Conservation (phyloP, 2,797 vertebrate genomes). For the Acipenser transmontanus region DNA sequence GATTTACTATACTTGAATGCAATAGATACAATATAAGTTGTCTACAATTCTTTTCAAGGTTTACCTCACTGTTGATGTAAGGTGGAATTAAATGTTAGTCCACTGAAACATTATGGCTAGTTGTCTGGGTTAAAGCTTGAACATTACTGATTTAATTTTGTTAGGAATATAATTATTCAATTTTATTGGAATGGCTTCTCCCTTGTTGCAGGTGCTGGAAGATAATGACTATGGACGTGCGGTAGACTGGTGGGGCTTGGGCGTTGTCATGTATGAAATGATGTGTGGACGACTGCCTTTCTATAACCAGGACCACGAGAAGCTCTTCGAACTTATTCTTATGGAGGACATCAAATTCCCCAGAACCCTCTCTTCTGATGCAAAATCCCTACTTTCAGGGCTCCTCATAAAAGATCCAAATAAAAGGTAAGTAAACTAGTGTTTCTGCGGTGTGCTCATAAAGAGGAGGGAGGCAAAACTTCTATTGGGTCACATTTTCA, state of each 20-base stretch:
- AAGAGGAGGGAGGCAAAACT: background rate
- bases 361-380: constrained; percentile 85
- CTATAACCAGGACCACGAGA: constrained; percentile 98
- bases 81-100: too few species aligned
- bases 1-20: too few species aligned
- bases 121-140: too few species aligned
- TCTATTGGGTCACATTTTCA: constrained; percentile 1
- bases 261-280: constrained; percentile 96
- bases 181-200: too few species aligned
- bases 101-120: too few species aligned
- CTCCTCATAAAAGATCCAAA: constrained; percentile 97
- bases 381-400: constrained; percentile 93
- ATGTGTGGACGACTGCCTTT: constrained; percentile 93
- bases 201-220: constrained; percentile 74
- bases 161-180: too few species aligned
- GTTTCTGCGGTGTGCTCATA: too few species aligned
- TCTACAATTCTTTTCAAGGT: too few species aligned
- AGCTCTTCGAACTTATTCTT: constrained; percentile 90
- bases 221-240: constrained; percentile 92
- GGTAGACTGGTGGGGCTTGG: constrained; percentile 95
- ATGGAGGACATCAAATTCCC: constrained; percentile 98
- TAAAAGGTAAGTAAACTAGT: constrained; percentile 65
- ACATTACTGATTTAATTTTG: too few species aligned
- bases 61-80: too few species aligned
- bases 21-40: too few species aligned